A percentile compares a stretch with the other conserved stretches of the same genome.
Evolutionary conservation across 2,113 vertebrate species (phyloP).

Genomic region (Prunella himalayana): DNA sequence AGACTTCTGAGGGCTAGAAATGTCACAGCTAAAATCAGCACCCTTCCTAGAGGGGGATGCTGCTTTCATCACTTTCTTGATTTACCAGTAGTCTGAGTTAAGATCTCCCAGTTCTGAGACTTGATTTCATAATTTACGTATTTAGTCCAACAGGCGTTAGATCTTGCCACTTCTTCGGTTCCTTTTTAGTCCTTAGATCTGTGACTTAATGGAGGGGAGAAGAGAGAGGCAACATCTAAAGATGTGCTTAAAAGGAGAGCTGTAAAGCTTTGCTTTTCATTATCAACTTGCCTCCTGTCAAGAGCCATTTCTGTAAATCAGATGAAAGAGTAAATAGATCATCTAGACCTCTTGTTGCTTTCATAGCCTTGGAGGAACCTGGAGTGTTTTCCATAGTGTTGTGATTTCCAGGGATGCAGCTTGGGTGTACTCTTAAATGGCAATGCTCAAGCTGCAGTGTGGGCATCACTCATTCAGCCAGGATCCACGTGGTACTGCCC

Average conservation of each 20-base stretch:
- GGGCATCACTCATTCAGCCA: not conserved
- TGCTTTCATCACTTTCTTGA: constrained; percentile 64
- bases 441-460: not conserved
- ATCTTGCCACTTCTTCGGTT: constrained; percentile 43
- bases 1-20: constrained; percentile 50
- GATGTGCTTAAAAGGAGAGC: constrained; percentile 11
- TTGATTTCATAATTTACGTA: constrained; percentile 65
- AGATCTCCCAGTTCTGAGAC: constrained; percentile 57
- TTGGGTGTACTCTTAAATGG: not conserved
- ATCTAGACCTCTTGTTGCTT: not conserved
- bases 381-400: not conserved
- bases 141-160: constrained; percentile 59
- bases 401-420: not conserved
- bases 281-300: constrained; percentile 18
- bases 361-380: not conserved
- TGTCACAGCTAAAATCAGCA: constrained; percentile 60
- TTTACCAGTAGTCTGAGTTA: constrained; percentile 54
- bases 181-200: constrained; percentile 48
- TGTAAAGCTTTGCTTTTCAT: constrained; percentile 16
- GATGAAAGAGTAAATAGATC: constrained; percentile 33
- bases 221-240: constrained; percentile 11
- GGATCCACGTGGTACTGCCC: not conserved
- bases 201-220: constrained; percentile 14
- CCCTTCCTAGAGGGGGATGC: not conserved
- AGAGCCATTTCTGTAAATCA: constrained; percentile 12